phyloP scores from a whole-genome alignment of 2,797 vertebrate species.

The Eleutherodactylus coqui region DNA sequence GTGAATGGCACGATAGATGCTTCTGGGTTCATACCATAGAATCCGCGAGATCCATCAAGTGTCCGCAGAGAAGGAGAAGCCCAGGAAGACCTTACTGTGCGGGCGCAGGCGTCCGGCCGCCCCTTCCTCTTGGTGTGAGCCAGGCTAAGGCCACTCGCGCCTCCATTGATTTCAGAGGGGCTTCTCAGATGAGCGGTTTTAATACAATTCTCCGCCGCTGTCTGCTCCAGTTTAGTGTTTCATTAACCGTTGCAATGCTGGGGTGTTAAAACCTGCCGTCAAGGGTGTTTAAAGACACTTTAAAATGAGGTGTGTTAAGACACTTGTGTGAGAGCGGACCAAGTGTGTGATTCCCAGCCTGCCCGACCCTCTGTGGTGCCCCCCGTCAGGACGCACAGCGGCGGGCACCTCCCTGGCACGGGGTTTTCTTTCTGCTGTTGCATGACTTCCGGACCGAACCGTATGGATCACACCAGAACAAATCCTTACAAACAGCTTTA shows the following conservation, averaged over 20 bases:
- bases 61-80: conserved; percentile 46
- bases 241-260: too few species aligned
- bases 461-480: not conserved
- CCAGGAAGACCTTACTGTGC: conserved; percentile 39
- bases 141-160: too few species aligned
- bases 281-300: too few species aligned
- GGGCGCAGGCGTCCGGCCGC: conserved; percentile 41
- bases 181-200: too few species aligned
- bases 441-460: conserved; percentile 9
- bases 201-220: too few species aligned
- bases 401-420: not conserved
- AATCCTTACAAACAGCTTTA: conserved; percentile 39
- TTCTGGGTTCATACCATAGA: conserved; percentile 79
- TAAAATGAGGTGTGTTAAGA: too few species aligned
- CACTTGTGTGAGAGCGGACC: not conserved
- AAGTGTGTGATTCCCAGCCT: not conserved
- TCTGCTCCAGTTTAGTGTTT: too few species aligned
- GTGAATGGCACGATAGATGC: conserved; percentile 82
- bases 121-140: conserved; percentile 42
- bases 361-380: not conserved
- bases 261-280: too few species aligned
- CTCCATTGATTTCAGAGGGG: too few species aligned
- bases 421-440: conserved; percentile 2
- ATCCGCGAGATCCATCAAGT: conserved; percentile 69
- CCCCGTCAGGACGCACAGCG: too few species aligned